Percentiles rank a stretch among this genome's conserved stretches.
Conservation (phyloP, 2,113 vertebrate genomes). For the Nibea coibor region DNA sequence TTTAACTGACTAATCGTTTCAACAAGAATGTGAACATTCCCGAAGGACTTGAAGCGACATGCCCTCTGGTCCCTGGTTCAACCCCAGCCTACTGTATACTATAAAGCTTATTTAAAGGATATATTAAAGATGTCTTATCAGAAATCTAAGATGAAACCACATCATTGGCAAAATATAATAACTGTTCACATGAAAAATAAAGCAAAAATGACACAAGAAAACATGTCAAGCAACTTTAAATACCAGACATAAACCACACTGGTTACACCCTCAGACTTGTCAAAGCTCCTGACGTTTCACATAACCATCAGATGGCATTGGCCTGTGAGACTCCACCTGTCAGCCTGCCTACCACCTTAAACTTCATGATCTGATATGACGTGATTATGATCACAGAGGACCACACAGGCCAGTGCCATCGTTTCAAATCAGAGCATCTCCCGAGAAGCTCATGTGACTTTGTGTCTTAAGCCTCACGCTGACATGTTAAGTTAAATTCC, state of each 20-base stretch:
- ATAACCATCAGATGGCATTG: constrained; percentile 11
- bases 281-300: background rate
- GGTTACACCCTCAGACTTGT: constrained; percentile 7
- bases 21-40: background rate
- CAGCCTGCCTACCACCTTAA: background rate
- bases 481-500: constrained; percentile 72
- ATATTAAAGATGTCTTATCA: background rate
- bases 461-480: constrained; percentile 54
- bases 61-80: background rate
- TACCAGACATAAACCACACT: background rate
- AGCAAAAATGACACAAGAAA: constrained; percentile 7
- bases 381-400: constrained; percentile 23
- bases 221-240: background rate
- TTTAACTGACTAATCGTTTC: background rate
- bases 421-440: constrained; percentile 38
- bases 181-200: background rate
- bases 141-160: background rate
- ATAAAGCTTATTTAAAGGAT: background rate
- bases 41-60: background rate
- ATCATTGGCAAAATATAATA: background rate
- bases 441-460: constrained; percentile 58
- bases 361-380: constrained; percentile 19
- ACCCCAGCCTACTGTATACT: too few relatives aligned
- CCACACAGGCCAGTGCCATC: background rate
- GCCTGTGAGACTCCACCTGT: constrained; percentile 19